Evolutionary conservation across 1,140 invertebrate species (phyloP), one percentile per base, ranked within the genome.

Genomic region (Cyclargus thomasi): DNA sequence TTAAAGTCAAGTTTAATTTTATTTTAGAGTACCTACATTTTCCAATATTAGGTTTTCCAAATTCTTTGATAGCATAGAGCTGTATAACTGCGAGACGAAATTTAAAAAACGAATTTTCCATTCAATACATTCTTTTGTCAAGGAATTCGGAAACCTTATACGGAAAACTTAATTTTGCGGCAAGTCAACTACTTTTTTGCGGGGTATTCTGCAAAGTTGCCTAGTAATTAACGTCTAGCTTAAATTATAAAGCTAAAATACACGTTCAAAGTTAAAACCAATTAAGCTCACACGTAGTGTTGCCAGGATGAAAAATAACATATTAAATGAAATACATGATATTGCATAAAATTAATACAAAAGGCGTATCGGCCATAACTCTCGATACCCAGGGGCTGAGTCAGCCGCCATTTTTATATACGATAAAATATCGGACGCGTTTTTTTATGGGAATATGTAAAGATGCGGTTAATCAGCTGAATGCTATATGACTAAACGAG

Each of bases 321-420:
- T 47, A 47, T 47, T 47, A 47, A 47, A 47, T 47, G 39, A 47
- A 47, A 47, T 47, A 47, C 39, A 47, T 47, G 39, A 47, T 47
- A 47, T 47, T 47, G 39, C 39, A 47, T 47, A 47, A 47, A 47
- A 47, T 47, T 47, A 47, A 47, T 47, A 47, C 39, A 47, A 47
- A 47, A 47, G 11, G 39, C 39, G 39, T 47, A 47, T 47, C 39
- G 39, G 39, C 39, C 39, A 47, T 47, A 47, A 47, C 39, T 47
- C 39, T 47, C 39, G 14, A 47, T 47, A 47, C 39, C 39, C 39
- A 8, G 5, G 39, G 39, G 39, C 14, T 47, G 39, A 47, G 5
- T 47, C 39, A 47, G 39, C 39, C 39, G 39, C 5, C 39, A 47
- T 47, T 35, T 35, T n/a, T n/a, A n/a, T 47, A 47, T 47, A 1